Conservation (phyloP, 1,140 invertebrate species). For the Drosophila grimshawi region DNA sequence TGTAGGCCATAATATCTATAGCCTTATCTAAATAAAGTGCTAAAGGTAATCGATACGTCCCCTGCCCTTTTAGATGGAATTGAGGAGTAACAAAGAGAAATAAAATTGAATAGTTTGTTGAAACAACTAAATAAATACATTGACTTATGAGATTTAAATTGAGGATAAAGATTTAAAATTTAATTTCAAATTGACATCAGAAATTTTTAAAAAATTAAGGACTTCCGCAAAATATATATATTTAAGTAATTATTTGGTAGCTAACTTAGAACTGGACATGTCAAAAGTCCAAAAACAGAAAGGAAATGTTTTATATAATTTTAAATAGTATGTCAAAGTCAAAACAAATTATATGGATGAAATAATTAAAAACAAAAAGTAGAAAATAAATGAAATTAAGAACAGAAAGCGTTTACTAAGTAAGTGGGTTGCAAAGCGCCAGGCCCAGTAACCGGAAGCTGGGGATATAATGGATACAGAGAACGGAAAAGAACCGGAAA, state of each 20-base stretch:
- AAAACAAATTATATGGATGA: not conserved
- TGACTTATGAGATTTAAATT: no score
- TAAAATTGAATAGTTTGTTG: no score
- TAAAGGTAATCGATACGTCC: conserved; percentile 63
- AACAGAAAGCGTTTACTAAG: not conserved
- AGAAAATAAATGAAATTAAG: not conserved
- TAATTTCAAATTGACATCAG: no score
- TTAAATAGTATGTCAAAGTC: not conserved
- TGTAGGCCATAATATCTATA: not conserved
- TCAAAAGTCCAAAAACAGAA: not conserved
- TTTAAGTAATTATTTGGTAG: no score
- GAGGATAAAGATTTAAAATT: no score
- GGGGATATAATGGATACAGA: not conserved
- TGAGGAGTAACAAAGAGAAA: no score
- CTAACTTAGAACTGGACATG: no score
- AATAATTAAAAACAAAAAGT: not conserved
- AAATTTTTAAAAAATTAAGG: no score
- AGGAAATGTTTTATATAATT: not conserved
- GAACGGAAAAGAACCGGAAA: not conserved
- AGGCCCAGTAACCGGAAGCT: conserved; percentile 5
- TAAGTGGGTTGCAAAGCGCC: not conserved
- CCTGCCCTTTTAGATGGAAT: not conserved
- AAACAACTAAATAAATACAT: no score
- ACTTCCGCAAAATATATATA: no score
- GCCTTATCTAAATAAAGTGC: conserved; percentile 21